Conservation (phyloP, 2,797 vertebrate species). For the Triplophysa yarkandensis region DNA sequence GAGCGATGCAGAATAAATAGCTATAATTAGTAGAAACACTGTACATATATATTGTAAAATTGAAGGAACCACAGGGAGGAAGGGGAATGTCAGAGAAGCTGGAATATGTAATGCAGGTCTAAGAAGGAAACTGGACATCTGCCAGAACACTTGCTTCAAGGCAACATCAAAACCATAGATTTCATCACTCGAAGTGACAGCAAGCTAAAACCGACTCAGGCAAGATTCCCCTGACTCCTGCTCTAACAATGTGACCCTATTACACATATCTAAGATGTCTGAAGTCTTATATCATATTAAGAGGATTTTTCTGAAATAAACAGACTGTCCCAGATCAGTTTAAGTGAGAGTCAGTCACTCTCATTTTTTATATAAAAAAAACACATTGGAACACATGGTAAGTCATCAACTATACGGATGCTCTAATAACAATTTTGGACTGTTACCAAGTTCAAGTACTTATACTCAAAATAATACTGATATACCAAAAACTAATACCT, state of each 20-base stretch:
- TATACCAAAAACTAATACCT: no score
- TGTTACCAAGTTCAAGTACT: no score
- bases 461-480: no score
- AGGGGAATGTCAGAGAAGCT: not conserved
- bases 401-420: no score
- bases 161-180: constrained; percentile 9
- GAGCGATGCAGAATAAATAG: constrained; percentile 17
- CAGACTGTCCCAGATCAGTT: constrained; percentile 16
- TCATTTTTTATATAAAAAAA: no score
- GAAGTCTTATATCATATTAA: constrained; percentile 7
- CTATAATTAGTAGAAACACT: constrained; percentile 36
- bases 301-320: not conserved
- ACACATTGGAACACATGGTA: no score
- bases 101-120: not conserved
- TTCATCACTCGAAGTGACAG: constrained; percentile 14
- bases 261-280: constrained; percentile 14
- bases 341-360: constrained; percentile 4
- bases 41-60: not conserved
- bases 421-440: no score
- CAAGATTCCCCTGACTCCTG: not conserved
- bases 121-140: not conserved
- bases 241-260: not conserved
- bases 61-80: not conserved
- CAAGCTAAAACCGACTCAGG: not conserved
- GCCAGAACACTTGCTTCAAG: constrained; percentile 37